Evolutionary conservation across 2,113 vertebrate species (phyloP).

Genomic region (Cervus canadensis): DNA sequence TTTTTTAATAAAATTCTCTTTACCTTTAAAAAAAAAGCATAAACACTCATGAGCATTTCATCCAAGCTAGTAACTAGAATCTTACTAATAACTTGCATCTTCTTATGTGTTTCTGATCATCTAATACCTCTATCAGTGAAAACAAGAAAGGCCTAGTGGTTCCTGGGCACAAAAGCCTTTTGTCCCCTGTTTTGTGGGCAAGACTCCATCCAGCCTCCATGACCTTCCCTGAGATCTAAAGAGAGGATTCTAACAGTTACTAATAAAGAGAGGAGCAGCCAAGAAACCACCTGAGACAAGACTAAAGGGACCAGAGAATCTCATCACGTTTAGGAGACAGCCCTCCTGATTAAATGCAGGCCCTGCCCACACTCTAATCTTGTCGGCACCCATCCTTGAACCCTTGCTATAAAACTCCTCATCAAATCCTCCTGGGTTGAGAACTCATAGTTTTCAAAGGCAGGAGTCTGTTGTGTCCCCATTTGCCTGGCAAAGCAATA

Average conservation of each 20-base stretch:
- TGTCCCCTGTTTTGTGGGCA: background rate
- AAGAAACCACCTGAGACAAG: background rate
- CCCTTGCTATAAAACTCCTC: background rate
- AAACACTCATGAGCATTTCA: background rate
- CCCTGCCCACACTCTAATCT: background rate
- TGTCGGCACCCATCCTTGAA: background rate
- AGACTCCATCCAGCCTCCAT: background rate
- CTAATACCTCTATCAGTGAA: background rate
- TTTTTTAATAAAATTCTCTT: background rate
- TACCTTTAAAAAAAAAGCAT: background rate
- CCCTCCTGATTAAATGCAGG: background rate
- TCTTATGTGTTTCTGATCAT: background rate
- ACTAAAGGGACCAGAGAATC: background rate
- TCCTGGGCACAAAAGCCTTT: background rate
- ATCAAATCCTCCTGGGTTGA: background rate
- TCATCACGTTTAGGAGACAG: background rate
- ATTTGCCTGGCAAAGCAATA: background rate
- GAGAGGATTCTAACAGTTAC: background rate
- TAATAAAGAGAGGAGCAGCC: background rate
- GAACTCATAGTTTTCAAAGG: background rate
- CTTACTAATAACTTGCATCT: background rate
- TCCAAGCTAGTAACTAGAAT: background rate
- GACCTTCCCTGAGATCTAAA: background rate
- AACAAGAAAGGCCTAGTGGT: background rate
- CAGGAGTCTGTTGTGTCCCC: background rate